Evolutionary conservation across 1,140 invertebrate species (phyloP).

Genomic region (Apolygus lucorum): DNA sequence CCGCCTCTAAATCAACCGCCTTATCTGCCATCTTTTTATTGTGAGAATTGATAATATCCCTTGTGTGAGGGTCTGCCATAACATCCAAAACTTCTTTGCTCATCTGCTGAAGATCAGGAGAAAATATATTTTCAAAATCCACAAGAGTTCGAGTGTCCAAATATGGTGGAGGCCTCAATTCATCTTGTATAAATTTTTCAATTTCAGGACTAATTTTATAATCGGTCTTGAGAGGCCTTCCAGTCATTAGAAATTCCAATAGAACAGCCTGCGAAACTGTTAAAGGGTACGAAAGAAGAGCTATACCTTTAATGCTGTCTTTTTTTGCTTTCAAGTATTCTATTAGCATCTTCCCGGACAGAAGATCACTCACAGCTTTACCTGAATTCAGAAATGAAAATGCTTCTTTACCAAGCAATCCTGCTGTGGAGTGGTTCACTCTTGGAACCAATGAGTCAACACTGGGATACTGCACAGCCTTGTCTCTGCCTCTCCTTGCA

Average conservation of each 20-base stretch:
- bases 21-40: no score
- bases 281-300: conserved; percentile 51
- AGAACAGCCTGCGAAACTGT: conserved; percentile 44
- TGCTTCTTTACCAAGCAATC: conserved; percentile 47
- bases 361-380: conserved; percentile 44
- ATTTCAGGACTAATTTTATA: neutral
- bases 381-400: conserved; percentile 46
- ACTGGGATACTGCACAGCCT: conserved; percentile 34
- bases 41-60: neutral
- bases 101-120: neutral
- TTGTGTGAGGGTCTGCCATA: neutral
- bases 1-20: no score
- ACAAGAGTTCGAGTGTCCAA: neutral
- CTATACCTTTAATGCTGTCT: conserved; percentile 45
- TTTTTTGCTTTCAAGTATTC: conserved; percentile 48
- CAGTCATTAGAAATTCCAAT: conserved; percentile 23
- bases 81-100: neutral
- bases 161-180: neutral
- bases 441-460: conserved; percentile 39
- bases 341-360: conserved; percentile 46
- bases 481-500: neutral
- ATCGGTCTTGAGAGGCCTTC: neutral
- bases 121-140: neutral
- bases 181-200: neutral
- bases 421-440: conserved; percentile 39